These are phyloP conservation scores for Arenaria interpres DNA, from an alignment of 2,113 vertebrate species.

Conservation along the genomic window DNA sequence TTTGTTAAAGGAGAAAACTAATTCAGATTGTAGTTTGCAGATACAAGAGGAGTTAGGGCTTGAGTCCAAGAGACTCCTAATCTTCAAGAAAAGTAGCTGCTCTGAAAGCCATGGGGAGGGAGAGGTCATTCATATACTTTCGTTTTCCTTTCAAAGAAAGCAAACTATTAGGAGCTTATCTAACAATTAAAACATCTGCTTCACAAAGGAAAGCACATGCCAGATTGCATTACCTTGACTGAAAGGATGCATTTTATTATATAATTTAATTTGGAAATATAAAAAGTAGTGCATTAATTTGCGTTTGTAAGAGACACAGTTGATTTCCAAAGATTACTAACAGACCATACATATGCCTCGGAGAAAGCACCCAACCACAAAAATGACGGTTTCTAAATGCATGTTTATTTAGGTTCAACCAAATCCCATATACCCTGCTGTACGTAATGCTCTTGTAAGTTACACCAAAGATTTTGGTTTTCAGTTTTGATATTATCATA, in stretches of 20 bases:
- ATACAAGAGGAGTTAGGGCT: conserved; percentile 33
- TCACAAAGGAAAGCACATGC: neutral
- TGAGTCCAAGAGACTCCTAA: conserved; percentile 39
- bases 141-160: neutral
- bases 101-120: conserved; percentile 15
- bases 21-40: conserved; percentile 51
- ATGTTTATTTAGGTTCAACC: conserved; percentile 60
- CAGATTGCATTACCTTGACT: neutral
- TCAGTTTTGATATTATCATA: conserved; percentile 13
- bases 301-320: neutral
- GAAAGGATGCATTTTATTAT: conserved; percentile 59
- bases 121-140: conserved; percentile 37
- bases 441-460: conserved; percentile 29
- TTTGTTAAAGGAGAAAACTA: conserved; percentile 64
- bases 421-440: conserved; percentile 2
- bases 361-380: conserved; percentile 20
- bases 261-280: conserved; percentile 20
- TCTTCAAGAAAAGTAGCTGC: conserved; percentile 46
- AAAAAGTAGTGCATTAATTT: conserved; percentile 5
- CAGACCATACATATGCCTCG: conserved; percentile 25
- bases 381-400: conserved; percentile 61
- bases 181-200: conserved; percentile 58
- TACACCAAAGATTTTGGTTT: neutral
- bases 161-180: conserved; percentile 44
- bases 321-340: conserved; percentile 59